Percentiles rank a stretch among this genome's conserved stretches.
Conservation (phyloP, 2,888 invertebrate genomes). For the Phaedon cochleariae region DNA sequence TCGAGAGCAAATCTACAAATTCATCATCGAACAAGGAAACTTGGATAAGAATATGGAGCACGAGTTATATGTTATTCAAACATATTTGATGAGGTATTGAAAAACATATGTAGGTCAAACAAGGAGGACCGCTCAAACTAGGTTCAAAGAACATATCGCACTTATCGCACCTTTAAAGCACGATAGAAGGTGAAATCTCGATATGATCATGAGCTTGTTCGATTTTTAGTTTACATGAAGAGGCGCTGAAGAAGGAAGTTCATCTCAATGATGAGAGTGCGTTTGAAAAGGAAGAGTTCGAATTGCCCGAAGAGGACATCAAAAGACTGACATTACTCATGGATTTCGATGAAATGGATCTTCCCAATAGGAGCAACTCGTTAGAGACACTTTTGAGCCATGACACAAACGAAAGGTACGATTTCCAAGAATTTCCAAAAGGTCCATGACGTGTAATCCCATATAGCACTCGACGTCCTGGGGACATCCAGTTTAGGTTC, state of each 20-base stretch:
- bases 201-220: too few relatives aligned
- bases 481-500: too few relatives aligned
- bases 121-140: too few relatives aligned
- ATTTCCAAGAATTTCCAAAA: neutral
- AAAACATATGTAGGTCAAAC: too few relatives aligned
- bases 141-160: too few relatives aligned
- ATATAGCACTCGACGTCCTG: too few relatives aligned
- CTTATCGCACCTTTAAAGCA: too few relatives aligned
- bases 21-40: constrained; percentile 42
- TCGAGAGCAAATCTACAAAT: constrained; percentile 47
- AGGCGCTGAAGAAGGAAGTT: constrained; percentile 46
- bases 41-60: constrained; percentile 52
- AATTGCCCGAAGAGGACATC: constrained; percentile 47
- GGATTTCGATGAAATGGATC: constrained; percentile 53
- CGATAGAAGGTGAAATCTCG: too few relatives aligned
- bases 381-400: constrained; percentile 45
- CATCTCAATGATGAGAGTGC: constrained; percentile 44
- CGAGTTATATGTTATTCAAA: constrained; percentile 57
- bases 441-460: too few relatives aligned
- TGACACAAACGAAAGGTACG: constrained; percentile 36
- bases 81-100: constrained; percentile 57
- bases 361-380: constrained; percentile 41
- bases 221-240: constrained; percentile 48
- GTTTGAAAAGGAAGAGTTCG: constrained; percentile 49
- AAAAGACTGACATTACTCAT: constrained; percentile 49